Base-by-base conservation (phyloP, 2,113 vertebrate genomes). In the Lasiurus borealis region DNA sequence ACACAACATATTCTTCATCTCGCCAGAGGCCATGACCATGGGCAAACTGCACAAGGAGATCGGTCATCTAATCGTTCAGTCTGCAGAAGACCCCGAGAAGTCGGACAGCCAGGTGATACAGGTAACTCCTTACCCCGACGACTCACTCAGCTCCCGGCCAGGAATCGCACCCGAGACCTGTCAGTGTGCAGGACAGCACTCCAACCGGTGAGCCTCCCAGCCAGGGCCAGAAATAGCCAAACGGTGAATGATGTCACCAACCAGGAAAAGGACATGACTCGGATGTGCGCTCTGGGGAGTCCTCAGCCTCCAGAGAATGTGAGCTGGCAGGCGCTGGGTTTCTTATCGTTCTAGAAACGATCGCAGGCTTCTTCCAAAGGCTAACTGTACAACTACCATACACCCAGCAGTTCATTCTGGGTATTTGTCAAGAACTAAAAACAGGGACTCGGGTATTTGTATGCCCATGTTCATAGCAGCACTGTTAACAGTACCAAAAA, bases 31-130 rank as follows among this genome's bases (percentile, higher is more conserved):
- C 94, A 99, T 99, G 99, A 97, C 98, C 18, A 99, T 99, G 99
- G 99, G 99, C 82, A 99, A 99, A 98, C 95, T 99, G 68, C 99
- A 99, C 98, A 99, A 99, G 97, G 99, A 99, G 91, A 98, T 99
- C 0, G 99, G 99, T 18, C 99, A 99, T 29, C 97, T 99, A 1
- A 99, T 99, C 72, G 98, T 99, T 72, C 99, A 99, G 52, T 99
- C 99, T 76, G 99, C 99, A 46, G 99, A 99, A 96, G 99, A 99
- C 48, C 96, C 98, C 0, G 99, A 99, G 25, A 99, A 98, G 94
- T 99, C 99, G 3, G 99, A 99, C 69, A 98, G 98, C 95, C 99
- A 99, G 97, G 99, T 99, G 87, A 98, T 99, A 90, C 99, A 99
- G 99, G 99, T 99, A 97, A 98, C 7, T 93, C 27, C 9, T 5